phyloP scores from a whole-genome alignment of 2,797 vertebrate genomes.

The Myiotriccus ornatus region DNA sequence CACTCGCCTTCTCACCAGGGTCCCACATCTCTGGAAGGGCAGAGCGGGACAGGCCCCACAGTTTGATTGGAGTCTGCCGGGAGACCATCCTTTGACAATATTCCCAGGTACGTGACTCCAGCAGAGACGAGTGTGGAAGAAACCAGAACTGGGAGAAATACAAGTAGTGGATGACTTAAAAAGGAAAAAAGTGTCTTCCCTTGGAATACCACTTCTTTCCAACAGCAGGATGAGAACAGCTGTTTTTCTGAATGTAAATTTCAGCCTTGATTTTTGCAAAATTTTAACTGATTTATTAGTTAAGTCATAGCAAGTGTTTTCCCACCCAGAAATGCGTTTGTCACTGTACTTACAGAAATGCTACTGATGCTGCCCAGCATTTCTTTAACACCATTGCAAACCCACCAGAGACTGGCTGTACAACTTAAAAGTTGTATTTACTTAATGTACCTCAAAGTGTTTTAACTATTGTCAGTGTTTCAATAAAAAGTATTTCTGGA shows the following conservation, averaged over 20 bases:
- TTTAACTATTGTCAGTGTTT: constrained; percentile 90
- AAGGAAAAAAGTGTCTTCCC: constrained; percentile 27
- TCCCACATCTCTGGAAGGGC: constrained; percentile 54
- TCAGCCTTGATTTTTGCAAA: constrained; percentile 35
- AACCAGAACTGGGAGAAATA: not conserved
- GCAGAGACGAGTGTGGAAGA: not conserved
- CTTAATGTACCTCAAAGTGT: constrained; percentile 95
- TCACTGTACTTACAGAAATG: constrained; percentile 23
- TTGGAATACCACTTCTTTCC: constrained; percentile 29
- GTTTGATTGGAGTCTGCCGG: constrained; percentile 80
- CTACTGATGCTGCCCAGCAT: constrained; percentile 60
- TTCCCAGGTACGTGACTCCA: not conserved
- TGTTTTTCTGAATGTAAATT: constrained; percentile 62
- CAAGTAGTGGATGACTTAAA: not conserved
- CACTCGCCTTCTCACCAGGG: constrained; percentile 66
- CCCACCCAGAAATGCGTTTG: not conserved
- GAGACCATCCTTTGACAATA: constrained; percentile 92
- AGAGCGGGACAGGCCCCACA: constrained; percentile 75
- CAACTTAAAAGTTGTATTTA: constrained; percentile 81
- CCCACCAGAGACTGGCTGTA: constrained; percentile 50
- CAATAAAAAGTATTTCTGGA: constrained; percentile 89
- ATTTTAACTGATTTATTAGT: constrained; percentile 27
- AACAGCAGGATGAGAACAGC: not conserved
- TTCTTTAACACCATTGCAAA: constrained; percentile 49
- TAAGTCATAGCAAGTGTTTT: not conserved